Conservation (phyloP, 2,113 vertebrate species). For the Ailuropoda melanoleuca region DNA sequence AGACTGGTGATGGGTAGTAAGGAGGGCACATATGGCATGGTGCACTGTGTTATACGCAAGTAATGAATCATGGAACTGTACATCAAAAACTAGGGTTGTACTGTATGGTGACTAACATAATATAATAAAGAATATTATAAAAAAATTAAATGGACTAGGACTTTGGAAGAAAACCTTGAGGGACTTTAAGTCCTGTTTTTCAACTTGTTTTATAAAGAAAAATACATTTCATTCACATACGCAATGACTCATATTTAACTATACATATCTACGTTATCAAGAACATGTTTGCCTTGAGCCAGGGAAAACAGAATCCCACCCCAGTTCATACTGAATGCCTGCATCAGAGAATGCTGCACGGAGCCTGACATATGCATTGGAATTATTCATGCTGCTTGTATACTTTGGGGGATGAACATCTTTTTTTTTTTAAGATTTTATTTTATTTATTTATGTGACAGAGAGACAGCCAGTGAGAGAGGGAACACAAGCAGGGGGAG, state of each 20-base stretch:
- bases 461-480: too few relatives aligned
- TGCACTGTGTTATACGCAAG: too few relatives aligned
- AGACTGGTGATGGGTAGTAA: too few relatives aligned
- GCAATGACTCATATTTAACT: neutral
- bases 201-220: slow-evolving; percentile 33
- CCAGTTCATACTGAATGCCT: neutral
- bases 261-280: neutral
- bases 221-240: neutral
- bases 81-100: too few relatives aligned
- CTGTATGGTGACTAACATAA: too few relatives aligned
- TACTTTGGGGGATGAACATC: neutral
- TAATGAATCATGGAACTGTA: too few relatives aligned
- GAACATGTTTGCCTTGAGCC: neutral
- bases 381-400: neutral
- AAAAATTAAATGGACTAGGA: neutral
- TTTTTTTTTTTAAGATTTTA: too few relatives aligned
- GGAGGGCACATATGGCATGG: too few relatives aligned
- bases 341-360: neutral
- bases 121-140: too few relatives aligned
- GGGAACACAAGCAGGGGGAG: too few relatives aligned
- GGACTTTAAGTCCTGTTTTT: neutral
- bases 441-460: too few relatives aligned
- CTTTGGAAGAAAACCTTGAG: neutral
- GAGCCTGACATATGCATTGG: neutral
- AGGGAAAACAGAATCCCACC: neutral